Evolutionary conservation across 2,888 invertebrate genomes (phyloP).

Genomic region (Papilio protenor): DNA sequence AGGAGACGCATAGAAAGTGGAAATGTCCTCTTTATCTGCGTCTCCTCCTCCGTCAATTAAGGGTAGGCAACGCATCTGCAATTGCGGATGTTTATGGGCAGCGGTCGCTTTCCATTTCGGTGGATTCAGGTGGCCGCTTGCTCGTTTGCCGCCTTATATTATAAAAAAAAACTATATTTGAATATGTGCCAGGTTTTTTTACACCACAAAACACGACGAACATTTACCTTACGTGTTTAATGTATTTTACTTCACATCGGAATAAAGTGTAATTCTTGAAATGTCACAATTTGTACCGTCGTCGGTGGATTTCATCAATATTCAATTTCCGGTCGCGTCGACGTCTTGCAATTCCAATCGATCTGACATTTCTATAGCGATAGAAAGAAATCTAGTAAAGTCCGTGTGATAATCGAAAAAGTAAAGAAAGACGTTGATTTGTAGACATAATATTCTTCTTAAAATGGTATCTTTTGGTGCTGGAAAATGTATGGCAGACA

Average conservation of each 20-base stretch:
- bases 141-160: too few species aligned
- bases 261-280: constrained; percentile 27
- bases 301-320: constrained; percentile 33
- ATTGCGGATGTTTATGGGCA: too few species aligned
- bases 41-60: too few species aligned
- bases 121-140: too few species aligned
- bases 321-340: constrained; percentile 31
- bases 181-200: too few species aligned
- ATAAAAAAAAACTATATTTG: too few species aligned
- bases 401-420: not conserved
- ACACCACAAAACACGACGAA: not conserved
- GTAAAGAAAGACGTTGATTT: not conserved
- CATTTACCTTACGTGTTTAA: not conserved
- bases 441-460: not conserved
- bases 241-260: not conserved
- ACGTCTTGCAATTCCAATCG: constrained; percentile 30
- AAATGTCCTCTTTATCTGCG: too few species aligned
- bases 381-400: constrained; percentile 13
- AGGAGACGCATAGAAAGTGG: too few species aligned
- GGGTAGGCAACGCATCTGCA: too few species aligned
- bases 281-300: constrained; percentile 32
- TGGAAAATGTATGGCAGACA: too few species aligned
- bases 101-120: too few species aligned
- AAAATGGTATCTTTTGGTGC: not conserved
- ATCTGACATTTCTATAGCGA: constrained; percentile 13